phyloP scores from a whole-genome alignment of 2,113 vertebrate genomes.

The Myrmophylax atrothorax region DNA sequence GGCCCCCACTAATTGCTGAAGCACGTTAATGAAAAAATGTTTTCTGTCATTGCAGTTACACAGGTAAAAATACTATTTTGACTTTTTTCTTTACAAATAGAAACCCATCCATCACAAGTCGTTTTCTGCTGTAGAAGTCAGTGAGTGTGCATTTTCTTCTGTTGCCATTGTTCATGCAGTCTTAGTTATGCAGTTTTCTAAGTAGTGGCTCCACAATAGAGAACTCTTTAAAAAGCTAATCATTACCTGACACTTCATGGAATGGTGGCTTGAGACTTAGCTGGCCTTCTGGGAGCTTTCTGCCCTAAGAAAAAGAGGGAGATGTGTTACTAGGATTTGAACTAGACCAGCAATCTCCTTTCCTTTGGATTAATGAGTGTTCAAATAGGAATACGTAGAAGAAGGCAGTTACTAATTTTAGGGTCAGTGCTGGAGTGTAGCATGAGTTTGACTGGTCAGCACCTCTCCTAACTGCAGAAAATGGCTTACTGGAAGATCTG shows the following conservation, averaged over 20 bases:
- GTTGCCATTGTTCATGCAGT: neutral
- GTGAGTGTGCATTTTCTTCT: neutral
- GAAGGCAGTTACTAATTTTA: constrained; percentile 4
- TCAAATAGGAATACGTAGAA: neutral
- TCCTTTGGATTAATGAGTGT: neutral
- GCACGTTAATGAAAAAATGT: neutral
- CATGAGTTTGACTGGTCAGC: neutral
- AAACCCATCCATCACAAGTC: neutral
- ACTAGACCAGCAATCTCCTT: neutral
- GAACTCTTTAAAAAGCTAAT: neutral
- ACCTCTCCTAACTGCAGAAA: neutral
- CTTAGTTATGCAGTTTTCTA: neutral
- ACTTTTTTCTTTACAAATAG: neutral
- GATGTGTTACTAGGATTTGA: neutral
- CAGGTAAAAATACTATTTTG: neutral
- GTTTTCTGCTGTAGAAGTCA: neutral
- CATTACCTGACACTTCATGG: neutral
- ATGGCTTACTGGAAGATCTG: neutral
- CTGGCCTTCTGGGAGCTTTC: neutral
- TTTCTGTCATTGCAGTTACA: neutral
- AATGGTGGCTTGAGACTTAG: neutral
- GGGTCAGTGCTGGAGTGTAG: neutral
- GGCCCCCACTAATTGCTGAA: neutral
- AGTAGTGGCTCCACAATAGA: neutral
- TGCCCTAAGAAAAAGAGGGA: neutral